A percentile compares a stretch with the other conserved stretches of the same genome.
phyloP scores from a whole-genome alignment of 2,888 invertebrate species.

The Mythimna albipuncta region DNA sequence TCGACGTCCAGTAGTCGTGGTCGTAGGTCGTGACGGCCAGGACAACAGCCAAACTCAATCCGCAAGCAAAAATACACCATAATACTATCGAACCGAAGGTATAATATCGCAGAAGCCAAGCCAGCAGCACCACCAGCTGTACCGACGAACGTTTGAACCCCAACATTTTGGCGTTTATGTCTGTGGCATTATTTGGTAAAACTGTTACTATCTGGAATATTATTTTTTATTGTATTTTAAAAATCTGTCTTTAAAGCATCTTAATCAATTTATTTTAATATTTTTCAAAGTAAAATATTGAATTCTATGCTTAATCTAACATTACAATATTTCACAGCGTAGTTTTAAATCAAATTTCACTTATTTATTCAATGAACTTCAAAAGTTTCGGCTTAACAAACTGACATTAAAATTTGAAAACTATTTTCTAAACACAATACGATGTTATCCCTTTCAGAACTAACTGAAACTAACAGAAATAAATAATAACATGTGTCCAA shows the following conservation, averaged over 20 bases:
- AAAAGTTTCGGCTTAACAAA: slow-evolving; percentile 15
- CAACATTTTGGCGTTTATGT: slow-evolving; percentile 78
- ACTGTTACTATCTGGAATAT: slow-evolving; percentile 30
- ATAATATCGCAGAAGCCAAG: slow-evolving; percentile 78
- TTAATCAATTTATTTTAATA: neutral
- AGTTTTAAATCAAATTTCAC: slow-evolving; percentile 9
- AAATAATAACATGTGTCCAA: slow-evolving; percentile 26
- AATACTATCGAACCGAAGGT: slow-evolving; percentile 75
- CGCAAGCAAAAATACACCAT: slow-evolving; percentile 73
- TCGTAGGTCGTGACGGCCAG: slow-evolving; percentile 82
- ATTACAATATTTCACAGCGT: neutral
- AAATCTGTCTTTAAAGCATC: neutral
- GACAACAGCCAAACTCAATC: slow-evolving; percentile 66
- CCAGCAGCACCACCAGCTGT: slow-evolving; percentile 72
- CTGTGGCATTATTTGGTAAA: slow-evolving; percentile 63
- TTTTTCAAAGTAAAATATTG: neutral
- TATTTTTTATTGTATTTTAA: slow-evolving; percentile 4
- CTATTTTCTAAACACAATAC: slow-evolving; percentile 16
- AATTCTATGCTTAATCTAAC: neutral
- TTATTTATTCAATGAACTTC: slow-evolving; percentile 25
- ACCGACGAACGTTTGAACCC: slow-evolving; percentile 81
- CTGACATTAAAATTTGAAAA: slow-evolving; percentile 5
- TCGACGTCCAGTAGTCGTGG: slow-evolving; percentile 84
- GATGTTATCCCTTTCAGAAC: slow-evolving; percentile 12
- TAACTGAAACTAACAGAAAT: slow-evolving; percentile 21